Base-by-base conservation (phyloP, 2,888 invertebrate species). In the Sarcophaga rosellei region DNA sequence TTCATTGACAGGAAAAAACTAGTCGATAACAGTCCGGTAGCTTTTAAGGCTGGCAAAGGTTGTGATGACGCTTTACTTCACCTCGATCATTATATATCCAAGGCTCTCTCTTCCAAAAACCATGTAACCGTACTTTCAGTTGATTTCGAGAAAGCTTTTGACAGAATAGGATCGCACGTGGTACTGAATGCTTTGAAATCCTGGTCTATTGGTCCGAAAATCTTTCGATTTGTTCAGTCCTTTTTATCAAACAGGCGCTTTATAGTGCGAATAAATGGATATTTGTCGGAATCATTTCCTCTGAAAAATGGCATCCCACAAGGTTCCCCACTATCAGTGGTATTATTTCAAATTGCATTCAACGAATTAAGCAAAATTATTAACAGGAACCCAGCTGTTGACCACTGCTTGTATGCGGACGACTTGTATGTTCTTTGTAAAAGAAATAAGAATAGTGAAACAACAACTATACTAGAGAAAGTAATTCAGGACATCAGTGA, bases 271-370 rank as follows among this genome's bases (percentile, higher is more conserved):
- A 53, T 53, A 53, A 53, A 53, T 5, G 25, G 25, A 25, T 25
- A 25, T 25, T 25, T 25, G 25, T 25, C 25, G 63, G 53, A 11
- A 59, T 21, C 12, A 8, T 72, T 63, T 21, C 20, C 63, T 12
- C 23, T 82, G 17, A 35, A 66, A n/a, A 85, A 85, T 47, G 80
- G 87, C 4, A 81, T 86, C 1, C 83, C 77, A 44, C 84, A 86
- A 66, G 82, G 87, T 12, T 84, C 82, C 53, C 53, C 11, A 15
- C 53, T 53, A 15, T 53, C 53, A 15, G 53, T 15, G 15, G 17
- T 17, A 53, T 53, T 15, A 11, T 17, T 17, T 15, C 53, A 15
- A 17, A 53, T 53, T 15, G 53, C 53, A 53, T 53, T 53, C 17
- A 53, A 53, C 17, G 53, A 53, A 53, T 2, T 53, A 11, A 53